Evolutionary conservation across 2,113 vertebrate species (phyloP).

Genomic region (Macaca mulatta): DNA sequence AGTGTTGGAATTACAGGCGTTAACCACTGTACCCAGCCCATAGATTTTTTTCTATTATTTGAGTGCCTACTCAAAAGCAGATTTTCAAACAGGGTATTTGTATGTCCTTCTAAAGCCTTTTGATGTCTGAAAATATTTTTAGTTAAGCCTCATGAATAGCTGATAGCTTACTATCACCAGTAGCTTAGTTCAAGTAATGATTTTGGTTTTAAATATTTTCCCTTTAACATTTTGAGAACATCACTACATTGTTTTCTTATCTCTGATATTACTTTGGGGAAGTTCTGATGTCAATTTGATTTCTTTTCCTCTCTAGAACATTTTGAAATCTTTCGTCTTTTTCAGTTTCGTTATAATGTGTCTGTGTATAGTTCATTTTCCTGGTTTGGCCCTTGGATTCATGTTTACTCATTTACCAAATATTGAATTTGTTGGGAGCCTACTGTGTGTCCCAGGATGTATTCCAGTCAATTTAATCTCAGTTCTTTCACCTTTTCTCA

Average conservation of each 20-base stretch:
- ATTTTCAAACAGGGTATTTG: neutral
- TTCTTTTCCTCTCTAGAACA: neutral
- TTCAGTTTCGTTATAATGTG: neutral
- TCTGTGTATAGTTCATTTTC: neutral
- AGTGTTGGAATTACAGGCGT: too few relatives aligned
- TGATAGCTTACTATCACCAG: neutral
- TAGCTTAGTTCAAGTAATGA: neutral
- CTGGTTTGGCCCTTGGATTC: neutral
- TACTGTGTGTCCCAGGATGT: neutral
- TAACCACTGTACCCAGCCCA: too few relatives aligned
- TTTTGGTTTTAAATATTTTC: conserved; percentile 37
- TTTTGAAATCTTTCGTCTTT: conserved; percentile 13
- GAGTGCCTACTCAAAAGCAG: neutral
- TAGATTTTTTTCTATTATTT: conserved; percentile 7
- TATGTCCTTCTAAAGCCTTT: neutral
- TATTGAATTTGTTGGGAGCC: neutral
- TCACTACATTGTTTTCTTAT: neutral
- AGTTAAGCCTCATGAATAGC: neutral
- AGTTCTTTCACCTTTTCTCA: neutral
- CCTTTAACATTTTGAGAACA: conserved; percentile 13
- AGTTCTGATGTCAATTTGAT: neutral
- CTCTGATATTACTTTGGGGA: neutral
- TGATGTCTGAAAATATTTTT: conserved; percentile 11
- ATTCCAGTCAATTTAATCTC: neutral
- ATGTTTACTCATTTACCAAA: neutral